Conservation (phyloP, 1,140 invertebrate species). For the Panonychus citri region DNA sequence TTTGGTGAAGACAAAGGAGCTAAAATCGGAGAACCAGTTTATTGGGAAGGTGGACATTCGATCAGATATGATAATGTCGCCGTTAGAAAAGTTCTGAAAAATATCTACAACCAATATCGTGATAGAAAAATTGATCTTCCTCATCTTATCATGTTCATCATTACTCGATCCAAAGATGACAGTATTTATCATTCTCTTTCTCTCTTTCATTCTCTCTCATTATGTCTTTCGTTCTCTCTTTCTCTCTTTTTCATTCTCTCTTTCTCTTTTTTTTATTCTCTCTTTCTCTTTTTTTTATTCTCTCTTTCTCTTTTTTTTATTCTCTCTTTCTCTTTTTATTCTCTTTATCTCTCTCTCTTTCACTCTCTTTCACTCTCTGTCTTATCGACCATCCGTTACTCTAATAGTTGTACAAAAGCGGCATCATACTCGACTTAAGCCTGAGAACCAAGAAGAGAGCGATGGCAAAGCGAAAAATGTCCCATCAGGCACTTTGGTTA, state of each 20-base stretch:
- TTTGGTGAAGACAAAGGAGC: neutral
- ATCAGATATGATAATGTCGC: neutral
- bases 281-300: too few species aligned
- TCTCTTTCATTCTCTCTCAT: too few species aligned
- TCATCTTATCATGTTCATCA: neutral
- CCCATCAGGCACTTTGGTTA: conserved; percentile 57
- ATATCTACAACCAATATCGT: neutral
- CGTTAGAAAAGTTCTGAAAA: neutral
- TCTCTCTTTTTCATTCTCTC: too few species aligned
- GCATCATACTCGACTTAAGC: conserved; percentile 6
- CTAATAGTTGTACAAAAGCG: conserved; percentile 16
- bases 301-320: too few species aligned
- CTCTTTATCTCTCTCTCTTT: too few species aligned
- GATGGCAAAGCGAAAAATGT: conserved; percentile 34
- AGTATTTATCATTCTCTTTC: neutral
- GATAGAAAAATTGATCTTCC: neutral
- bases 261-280: too few species aligned
- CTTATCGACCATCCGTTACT: conserved; percentile 10
- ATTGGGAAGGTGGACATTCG: neutral
- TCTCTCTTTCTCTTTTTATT: too few species aligned
- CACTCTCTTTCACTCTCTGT: conserved; percentile 32
- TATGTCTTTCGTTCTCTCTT: too few species aligned
- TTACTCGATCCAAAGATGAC: neutral
- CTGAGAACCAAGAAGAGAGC: conserved; percentile 15
- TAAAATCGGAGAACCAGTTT: neutral